Evolutionary conservation across 2,888 invertebrate genomes (phyloP).

Genomic region (Keiferia lycopersicella): DNA sequence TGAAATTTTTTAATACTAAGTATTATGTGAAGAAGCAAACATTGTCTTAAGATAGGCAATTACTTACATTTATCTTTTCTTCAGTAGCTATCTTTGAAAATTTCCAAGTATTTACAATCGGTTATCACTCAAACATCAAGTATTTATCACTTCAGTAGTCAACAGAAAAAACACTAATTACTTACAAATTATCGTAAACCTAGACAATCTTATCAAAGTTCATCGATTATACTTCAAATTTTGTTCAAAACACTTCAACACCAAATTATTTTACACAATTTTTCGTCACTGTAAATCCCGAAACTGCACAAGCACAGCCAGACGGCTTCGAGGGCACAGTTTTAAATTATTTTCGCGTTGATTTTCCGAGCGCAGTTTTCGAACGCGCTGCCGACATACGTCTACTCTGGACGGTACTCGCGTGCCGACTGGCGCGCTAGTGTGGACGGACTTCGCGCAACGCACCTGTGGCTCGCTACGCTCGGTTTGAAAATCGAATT

Average conservation of each 20-base stretch:
- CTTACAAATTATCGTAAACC: slow-evolving; percentile 21
- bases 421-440: slow-evolving; percentile 35
- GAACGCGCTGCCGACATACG: slow-evolving; percentile 23
- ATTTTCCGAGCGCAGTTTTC: slow-evolving; percentile 29
- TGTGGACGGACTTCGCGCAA: slow-evolving; percentile 31
- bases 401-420: slow-evolving; percentile 26
- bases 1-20: neutral
- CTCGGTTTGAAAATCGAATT: slow-evolving; percentile 27
- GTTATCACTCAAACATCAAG: neutral
- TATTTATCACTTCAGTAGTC: slow-evolving; percentile 20
- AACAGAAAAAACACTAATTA: slow-evolving; percentile 19
- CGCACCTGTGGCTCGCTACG: slow-evolving; percentile 38
- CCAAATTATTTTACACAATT: slow-evolving; percentile 17
- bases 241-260: slow-evolving; percentile 17
- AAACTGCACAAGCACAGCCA: slow-evolving; percentile 34
- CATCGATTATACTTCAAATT: slow-evolving; percentile 12
- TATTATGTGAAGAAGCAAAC: neutral
- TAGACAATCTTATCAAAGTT: slow-evolving; percentile 27
- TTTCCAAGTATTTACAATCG: neutral
- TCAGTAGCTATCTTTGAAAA: neutral
- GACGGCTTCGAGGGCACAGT: slow-evolving; percentile 32
- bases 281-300: slow-evolving; percentile 31
- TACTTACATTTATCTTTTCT: slow-evolving; percentile 19
- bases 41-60: neutral
- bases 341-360: slow-evolving; percentile 29